A percentile compares a stretch with the other conserved stretches of the same genome.
phyloP scores from a whole-genome alignment of 2,113 vertebrate genomes.

The Trinectes maculatus region DNA sequence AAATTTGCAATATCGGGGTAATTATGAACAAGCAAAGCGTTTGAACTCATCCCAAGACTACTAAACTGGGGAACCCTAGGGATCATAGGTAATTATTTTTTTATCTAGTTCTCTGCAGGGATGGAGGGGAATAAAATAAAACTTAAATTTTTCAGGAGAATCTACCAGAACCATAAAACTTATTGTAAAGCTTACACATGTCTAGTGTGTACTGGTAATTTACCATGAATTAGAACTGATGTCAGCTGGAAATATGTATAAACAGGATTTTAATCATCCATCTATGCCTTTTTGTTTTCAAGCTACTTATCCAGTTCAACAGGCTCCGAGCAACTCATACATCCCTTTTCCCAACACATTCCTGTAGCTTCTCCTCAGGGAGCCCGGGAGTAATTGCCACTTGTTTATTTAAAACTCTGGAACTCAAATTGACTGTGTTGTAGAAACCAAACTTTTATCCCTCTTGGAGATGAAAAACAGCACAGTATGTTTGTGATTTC shows the following conservation, averaged over 20 bases:
- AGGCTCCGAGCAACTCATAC: constrained; percentile 2
- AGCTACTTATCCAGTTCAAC: constrained; percentile 35
- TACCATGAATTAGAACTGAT: not conserved
- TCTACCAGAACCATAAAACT: too few species aligned
- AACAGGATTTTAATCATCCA: constrained; percentile 29
- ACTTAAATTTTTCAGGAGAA: too few species aligned
- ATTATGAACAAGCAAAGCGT: too few species aligned
- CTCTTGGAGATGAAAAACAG: not conserved
- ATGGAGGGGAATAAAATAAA: too few species aligned
- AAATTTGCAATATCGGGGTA: too few species aligned
- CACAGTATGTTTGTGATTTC: not conserved
- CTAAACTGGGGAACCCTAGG: too few species aligned
- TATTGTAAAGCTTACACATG: too few species aligned
- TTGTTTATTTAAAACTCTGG: constrained; percentile 19
- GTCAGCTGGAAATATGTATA: constrained; percentile 26
- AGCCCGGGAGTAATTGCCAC: constrained; percentile 10
- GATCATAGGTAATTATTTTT: too few species aligned
- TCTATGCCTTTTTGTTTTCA: constrained; percentile 21
- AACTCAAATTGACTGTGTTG: not conserved
- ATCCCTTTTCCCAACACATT: constrained; percentile 12
- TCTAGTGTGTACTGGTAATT: not conserved
- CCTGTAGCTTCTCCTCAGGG: constrained; percentile 3
- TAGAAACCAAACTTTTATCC: not conserved
- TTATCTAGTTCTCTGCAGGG: too few species aligned
- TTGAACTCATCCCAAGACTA: too few species aligned